Evolutionary conservation across 2,888 invertebrate species (phyloP).

Genomic region (Stenolophus ochropezus): DNA sequence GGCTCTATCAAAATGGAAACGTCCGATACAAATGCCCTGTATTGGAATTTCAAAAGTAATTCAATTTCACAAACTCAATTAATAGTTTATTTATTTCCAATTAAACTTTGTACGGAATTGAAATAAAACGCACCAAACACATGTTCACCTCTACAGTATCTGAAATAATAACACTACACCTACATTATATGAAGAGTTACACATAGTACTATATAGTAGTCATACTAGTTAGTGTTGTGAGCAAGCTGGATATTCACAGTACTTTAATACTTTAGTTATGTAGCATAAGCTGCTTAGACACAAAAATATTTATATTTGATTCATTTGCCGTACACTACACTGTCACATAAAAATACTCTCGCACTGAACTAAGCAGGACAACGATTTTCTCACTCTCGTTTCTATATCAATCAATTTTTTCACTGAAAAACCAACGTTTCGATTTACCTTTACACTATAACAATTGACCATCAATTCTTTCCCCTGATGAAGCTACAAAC

Average conservation of each 20-base stretch:
- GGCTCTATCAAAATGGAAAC: neutral
- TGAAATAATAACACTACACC: conserved; percentile 52
- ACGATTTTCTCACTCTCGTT: neutral
- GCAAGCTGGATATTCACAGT: conserved; percentile 57
- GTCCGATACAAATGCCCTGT: too few relatives aligned
- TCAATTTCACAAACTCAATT: conserved; percentile 5
- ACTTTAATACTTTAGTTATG: conserved; percentile 54
- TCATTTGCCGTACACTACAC: conserved; percentile 47
- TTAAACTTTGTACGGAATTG: neutral
- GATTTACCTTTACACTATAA: too few relatives aligned
- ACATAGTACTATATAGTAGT: conserved; percentile 46
- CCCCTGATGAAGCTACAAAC: too few relatives aligned
- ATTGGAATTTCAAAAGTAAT: neutral
- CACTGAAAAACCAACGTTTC: neutral
- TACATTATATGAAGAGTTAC: conserved; percentile 53
- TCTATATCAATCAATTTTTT: neutral
- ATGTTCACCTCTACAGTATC: conserved; percentile 31
- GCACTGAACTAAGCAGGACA: neutral
- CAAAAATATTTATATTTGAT: conserved; percentile 59
- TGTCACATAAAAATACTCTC: conserved; percentile 56
- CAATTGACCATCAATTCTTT: too few relatives aligned
- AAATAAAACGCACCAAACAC: conserved; percentile 28
- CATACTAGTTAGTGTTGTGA: conserved; percentile 52
- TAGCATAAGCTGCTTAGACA: conserved; percentile 58
- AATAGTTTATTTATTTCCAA: conserved; percentile 18